Base-by-base conservation (phyloP, 1,140 invertebrate genomes). In the Drosophila lacteicornis region DNA sequence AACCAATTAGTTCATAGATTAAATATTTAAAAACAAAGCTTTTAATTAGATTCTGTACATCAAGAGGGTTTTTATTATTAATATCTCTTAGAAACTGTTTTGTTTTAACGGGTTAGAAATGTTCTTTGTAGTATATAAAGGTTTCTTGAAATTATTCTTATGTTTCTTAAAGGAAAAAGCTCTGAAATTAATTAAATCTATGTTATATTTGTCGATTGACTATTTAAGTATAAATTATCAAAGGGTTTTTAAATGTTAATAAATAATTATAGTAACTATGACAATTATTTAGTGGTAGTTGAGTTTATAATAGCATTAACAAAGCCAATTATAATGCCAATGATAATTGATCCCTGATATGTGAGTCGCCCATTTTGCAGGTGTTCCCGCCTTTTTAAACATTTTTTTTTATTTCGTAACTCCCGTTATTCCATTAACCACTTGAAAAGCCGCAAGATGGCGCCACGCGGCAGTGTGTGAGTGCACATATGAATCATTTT, bases 361-460 rank as follows among this genome's bases (percentile, higher is more conserved):
- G 33, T 19, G 49, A 60, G 56, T 50, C 69, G 15, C 50, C 66
- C 66, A 68, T 68, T 68, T 68, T 65, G 19, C n/a, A 33, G 38
- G 22, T 53, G 7, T 15, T 13, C 7, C 30, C 25, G 42, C 33
- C 49, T 15, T 15, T 15, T 8, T 2, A 22, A 22, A 1, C 0
- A 1, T 13, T 17, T 49, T n/a, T 36, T 45, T 46, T 30, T 8
- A 12, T 15, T 13, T 13, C 19, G 19, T 33, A 46, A 57, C 45
- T 51, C 55, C 43, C 38, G 43, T 50, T 57, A 71, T 59, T 51
- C 19, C 70, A 73, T 50, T 74, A 62, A 65, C 45, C 76, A 80
- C 84, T 88, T 88, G 55, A 71, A 51, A 80, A 65, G 58, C 80
- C 77, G 42, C 80, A 87, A 87, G 84, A 87, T 87, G 83, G 84